These are phyloP conservation scores for Orthonychiurus folsomi DNA, from an alignment of 2,888 invertebrate species.

Conservation along the genomic window DNA sequence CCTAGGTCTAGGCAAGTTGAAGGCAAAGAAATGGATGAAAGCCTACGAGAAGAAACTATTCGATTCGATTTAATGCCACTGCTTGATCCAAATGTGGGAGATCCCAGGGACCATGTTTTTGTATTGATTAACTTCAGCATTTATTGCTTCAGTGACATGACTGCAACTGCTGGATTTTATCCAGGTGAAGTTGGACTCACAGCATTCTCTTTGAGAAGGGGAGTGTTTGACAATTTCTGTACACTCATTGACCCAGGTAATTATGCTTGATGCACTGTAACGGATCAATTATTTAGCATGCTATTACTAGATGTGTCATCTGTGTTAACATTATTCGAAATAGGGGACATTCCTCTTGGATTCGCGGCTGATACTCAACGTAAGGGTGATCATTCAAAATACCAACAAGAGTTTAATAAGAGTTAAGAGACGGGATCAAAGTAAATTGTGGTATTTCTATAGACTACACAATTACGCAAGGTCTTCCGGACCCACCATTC, in stretches of 20 bases:
- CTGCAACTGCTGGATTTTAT: background rate
- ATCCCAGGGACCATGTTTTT: background rate
- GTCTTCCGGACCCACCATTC: background rate
- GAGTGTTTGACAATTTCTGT: background rate
- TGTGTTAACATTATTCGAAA: no score
- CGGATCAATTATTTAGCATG: no score
- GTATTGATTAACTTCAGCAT: background rate
- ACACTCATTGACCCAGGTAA: background rate
- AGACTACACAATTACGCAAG: no score
- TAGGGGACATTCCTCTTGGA: no score
- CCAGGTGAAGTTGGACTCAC: background rate
- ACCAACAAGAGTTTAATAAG: no score
- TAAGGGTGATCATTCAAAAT: no score
- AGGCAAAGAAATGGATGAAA: no score
- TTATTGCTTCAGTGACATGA: background rate
- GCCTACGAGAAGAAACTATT: background rate
- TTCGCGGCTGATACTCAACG: no score
- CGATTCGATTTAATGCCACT: background rate
- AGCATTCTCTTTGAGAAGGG: background rate
- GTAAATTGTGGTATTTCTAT: no score
- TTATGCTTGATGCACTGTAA: no score
- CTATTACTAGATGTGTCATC: no score
- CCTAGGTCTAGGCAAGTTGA: background rate
- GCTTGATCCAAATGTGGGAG: background rate
- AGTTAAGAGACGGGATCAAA: no score